Evolutionary conservation across 2,888 invertebrate species (phyloP).

Genomic region (Rhamnusium bicolor): DNA sequence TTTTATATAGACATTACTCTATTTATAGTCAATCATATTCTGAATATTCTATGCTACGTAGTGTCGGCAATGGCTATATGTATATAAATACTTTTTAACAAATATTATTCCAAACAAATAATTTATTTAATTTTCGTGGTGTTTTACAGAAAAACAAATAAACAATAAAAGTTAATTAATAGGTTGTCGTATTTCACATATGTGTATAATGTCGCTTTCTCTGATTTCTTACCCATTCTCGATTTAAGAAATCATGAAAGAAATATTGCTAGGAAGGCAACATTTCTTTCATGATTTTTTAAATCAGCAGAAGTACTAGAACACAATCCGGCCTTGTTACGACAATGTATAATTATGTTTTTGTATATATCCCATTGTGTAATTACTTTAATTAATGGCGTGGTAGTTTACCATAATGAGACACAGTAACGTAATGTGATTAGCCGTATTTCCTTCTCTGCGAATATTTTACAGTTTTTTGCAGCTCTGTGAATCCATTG

Average conservation of each 20-base stretch:
- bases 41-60: too few relatives aligned
- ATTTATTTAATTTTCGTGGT: neutral
- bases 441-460: slow-evolving; percentile 20
- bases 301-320: neutral
- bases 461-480: slow-evolving; percentile 5
- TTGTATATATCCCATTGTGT: slow-evolving; percentile 10
- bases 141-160: neutral
- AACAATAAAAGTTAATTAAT: neutral
- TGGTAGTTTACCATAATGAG: slow-evolving; percentile 20
- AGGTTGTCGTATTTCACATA: neutral
- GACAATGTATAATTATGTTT: slow-evolving; percentile 20
- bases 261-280: too few relatives aligned
- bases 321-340: neutral
- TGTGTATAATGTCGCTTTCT: neutral
- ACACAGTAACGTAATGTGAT: slow-evolving; percentile 14
- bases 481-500: neutral
- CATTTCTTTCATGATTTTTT: neutral
- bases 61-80: too few relatives aligned
- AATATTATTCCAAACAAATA: neutral
- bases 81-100: too few relatives aligned
- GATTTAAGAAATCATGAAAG: neutral
- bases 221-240: neutral
- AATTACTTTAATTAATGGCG: slow-evolving; percentile 17
- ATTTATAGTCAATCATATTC: too few relatives aligned
- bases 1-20: too few relatives aligned